phyloP scores from a whole-genome alignment of 1,140 invertebrate species.

The Ceratosolen fusciceps region DNA sequence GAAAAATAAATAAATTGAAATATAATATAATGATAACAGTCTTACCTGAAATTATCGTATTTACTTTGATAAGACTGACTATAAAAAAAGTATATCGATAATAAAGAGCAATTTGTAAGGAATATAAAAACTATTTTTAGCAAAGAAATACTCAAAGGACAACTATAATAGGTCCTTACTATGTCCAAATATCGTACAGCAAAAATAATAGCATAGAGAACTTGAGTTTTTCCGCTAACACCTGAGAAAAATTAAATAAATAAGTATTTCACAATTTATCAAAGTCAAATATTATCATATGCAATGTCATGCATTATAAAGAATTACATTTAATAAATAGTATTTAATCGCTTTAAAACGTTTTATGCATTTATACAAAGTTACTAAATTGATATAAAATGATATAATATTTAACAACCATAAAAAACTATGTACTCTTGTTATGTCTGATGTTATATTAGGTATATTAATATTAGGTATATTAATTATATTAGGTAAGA shows the following conservation, averaged over 20 bases:
- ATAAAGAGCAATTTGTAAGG: slow-evolving; percentile 28
- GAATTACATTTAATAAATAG: too few species aligned
- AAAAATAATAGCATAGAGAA: slow-evolving; percentile 96
- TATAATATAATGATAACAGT: neutral
- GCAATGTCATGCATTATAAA: too few species aligned
- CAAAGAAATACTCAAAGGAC: slow-evolving; percentile 85
- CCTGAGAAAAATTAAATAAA: slow-evolving; percentile 76
- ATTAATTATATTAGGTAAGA: too few species aligned
- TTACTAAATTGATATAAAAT: too few species aligned
- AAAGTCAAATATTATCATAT: too few species aligned
- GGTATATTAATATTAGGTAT: too few species aligned
- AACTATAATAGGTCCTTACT: slow-evolving; percentile 85
- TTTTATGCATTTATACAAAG: too few species aligned
- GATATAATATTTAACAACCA: too few species aligned
- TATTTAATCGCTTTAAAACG: too few species aligned
- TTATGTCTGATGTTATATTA: too few species aligned
- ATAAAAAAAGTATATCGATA: slow-evolving; percentile 43
- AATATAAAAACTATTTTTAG: slow-evolving; percentile 97
- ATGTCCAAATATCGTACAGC: slow-evolving; percentile 96
- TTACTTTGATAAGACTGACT: slow-evolving; percentile 31
- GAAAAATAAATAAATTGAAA: slow-evolving; percentile 1
- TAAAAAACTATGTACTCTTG: too few species aligned
- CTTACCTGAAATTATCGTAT: slow-evolving; percentile 40
- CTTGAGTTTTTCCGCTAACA: slow-evolving; percentile 98
- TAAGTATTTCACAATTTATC: too few species aligned